These are phyloP conservation scores for Scotopteryx bipunctaria DNA, from an alignment of 2,888 invertebrate species.

Conservation along the genomic window DNA sequence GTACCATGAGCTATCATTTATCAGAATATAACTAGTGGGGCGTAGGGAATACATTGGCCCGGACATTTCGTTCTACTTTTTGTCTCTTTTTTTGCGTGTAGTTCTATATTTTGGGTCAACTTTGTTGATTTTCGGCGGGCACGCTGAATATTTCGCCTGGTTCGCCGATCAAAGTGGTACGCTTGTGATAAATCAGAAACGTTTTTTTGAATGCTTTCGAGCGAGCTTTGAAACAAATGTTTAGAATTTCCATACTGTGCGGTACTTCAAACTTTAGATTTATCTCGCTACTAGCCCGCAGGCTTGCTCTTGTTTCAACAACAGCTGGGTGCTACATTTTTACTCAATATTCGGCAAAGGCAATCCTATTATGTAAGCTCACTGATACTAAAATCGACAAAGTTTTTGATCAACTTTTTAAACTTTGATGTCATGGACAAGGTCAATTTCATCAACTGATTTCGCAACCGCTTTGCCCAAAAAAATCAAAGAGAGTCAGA, in stretches of 20 bases:
- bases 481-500: too few relatives aligned
- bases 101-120: constrained; percentile 20
- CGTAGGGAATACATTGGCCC: constrained; percentile 66
- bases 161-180: constrained; percentile 19
- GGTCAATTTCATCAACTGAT: too few relatives aligned
- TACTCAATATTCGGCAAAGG: too few relatives aligned
- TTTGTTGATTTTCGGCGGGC: constrained; percentile 24
- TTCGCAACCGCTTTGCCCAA: too few relatives aligned
- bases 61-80: constrained; percentile 57
- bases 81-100: constrained; percentile 40
- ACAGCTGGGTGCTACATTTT: too few relatives aligned
- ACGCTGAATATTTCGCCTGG: constrained; percentile 21
- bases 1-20: constrained; percentile 73
- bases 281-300: too few relatives aligned
- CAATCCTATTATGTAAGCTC: too few relatives aligned
- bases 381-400: too few relatives aligned
- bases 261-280: background rate
- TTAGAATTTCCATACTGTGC: background rate
- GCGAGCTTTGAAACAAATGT: constrained; percentile 1
- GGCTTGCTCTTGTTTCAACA: too few relatives aligned
- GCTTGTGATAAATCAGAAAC: constrained; percentile 10
- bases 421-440: too few relatives aligned
- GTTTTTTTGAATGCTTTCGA: constrained; percentile 11
- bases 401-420: too few relatives aligned
- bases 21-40: constrained; percentile 78